These are phyloP conservation scores for Gobius niger DNA, from an alignment of 2,113 vertebrate species.

Conservation along the genomic window DNA sequence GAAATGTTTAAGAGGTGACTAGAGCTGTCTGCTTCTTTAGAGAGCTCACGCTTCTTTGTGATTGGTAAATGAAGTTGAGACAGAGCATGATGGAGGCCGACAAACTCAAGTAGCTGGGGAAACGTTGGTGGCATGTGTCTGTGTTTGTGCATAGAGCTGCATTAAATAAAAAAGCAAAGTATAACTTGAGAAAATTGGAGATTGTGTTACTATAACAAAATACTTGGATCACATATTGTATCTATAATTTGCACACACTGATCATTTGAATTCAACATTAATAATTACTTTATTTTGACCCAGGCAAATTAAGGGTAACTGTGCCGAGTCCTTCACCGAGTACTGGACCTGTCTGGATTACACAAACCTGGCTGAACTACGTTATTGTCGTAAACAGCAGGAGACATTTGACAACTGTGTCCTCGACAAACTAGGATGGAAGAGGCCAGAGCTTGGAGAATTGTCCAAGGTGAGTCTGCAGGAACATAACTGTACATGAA, in stretches of 20 bases:
- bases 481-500: slow-evolving; percentile 16
- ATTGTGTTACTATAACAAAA: too few relatives aligned
- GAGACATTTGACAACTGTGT: slow-evolving; percentile 90
- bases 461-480: slow-evolving; percentile 89
- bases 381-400: slow-evolving; percentile 87
- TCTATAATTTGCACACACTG: background rate
- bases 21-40: too few relatives aligned
- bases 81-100: too few relatives aligned
- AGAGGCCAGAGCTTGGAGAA: slow-evolving; percentile 88
- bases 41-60: too few relatives aligned
- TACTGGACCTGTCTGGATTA: slow-evolving; percentile 98
- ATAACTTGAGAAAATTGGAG: too few relatives aligned
- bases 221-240: too few relatives aligned
- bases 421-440: slow-evolving; percentile 93
- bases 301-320: slow-evolving; percentile 90
- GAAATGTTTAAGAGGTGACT: too few relatives aligned
- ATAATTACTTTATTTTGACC: slow-evolving; percentile 1
- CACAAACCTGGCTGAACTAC: slow-evolving; percentile 75
- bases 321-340: slow-evolving; percentile 90
- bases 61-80: too few relatives aligned
- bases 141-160: too few relatives aligned
- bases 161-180: too few relatives aligned
- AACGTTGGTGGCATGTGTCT: too few relatives aligned
- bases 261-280: background rate
- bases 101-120: too few relatives aligned